Evolutionary conservation across 2,888 invertebrate species (phyloP).

Genomic region (Megamerina dolium): DNA sequence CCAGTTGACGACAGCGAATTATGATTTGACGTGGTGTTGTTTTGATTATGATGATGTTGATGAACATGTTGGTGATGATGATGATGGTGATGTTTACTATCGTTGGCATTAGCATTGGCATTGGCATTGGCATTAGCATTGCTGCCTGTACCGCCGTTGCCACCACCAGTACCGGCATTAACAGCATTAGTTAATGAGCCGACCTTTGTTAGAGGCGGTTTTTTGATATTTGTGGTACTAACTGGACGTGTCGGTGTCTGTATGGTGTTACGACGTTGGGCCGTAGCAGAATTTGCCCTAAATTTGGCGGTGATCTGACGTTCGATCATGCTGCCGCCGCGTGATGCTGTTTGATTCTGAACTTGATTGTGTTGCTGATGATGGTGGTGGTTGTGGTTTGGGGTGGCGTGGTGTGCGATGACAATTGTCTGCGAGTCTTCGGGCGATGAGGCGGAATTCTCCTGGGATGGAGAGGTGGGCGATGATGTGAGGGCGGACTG

Average conservation of each 20-base stretch:
- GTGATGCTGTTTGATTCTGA: constrained; percentile 5
- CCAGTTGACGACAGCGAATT: constrained; percentile 10
- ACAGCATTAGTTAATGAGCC: constrained; percentile 29
- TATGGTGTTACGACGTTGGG: constrained; percentile 37
- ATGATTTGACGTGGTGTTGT: constrained; percentile 17
- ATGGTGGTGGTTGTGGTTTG: constrained; percentile 17
- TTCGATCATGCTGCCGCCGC: constrained; percentile 37
- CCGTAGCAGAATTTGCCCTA: constrained; percentile 28
- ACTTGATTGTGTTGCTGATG: constrained; percentile 11
- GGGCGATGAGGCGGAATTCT: constrained; percentile 37
- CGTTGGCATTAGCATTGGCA: constrained; percentile 5
- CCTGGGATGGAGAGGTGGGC: constrained; percentile 26
- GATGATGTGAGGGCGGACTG: constrained; percentile 24
- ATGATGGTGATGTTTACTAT: constrained; percentile 26
- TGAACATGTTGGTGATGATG: constrained; percentile 26
- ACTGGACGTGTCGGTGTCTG: constrained; percentile 29
- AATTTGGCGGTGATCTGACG: constrained; percentile 37
- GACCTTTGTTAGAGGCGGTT: constrained; percentile 35
- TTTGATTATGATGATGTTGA: constrained; percentile 24
- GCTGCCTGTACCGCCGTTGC: constrained; percentile 10
- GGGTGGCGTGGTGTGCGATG: constrained; percentile 22
- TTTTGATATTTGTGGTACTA: constrained; percentile 32
- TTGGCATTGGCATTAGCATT: neutral
- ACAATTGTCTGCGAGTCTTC: constrained; percentile 37
- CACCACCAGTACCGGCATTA: constrained; percentile 9